Base-by-base conservation (phyloP, 2,888 invertebrate species). In the Leptopilina syphax region DNA sequence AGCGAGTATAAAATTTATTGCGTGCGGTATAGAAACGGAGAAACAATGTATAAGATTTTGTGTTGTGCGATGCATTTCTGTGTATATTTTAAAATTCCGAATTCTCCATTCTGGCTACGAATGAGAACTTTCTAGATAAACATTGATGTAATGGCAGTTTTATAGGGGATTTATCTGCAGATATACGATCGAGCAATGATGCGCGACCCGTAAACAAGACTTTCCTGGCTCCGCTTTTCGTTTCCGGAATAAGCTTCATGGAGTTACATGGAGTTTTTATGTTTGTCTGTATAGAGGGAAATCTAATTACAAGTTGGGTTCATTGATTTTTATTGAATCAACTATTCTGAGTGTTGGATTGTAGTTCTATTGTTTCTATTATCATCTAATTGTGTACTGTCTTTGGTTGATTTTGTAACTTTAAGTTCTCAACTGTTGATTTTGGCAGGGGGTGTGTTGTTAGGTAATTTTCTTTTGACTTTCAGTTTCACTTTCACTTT, bases 191-290 rank as follows among this genome's bases (percentile, higher is more conserved):
- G 85, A 77, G 85, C 90, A 90, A 90, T 89, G 90, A 90, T 84
- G 87, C 90, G 90, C 85, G 86, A 89, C 88, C 88, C 85, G 89
- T 90, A 90, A 90, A 90, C 90, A 90, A 87, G 88, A 83, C 83
- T 60, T 44, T 79, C 47, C 81, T 66, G 84, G 78, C 76, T 78
- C 60, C 65, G 66, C 76, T 76, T 76, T 57, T 63, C 68, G 41
- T 80, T 82, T 79, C 73, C 80, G 77, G 79, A 80, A 79, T 81
- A 83, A 87, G 83, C 83, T 84, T 85, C 81, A 81, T 80, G 79
- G 79, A 83, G 81, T 67, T 81, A 81, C 77, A 70, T 9, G 44
- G 76, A 83, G 83, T 88, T 87, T 44, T 85, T 73, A 73, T 73
- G 83, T 84, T 81, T 83, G 83, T 82, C 86, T 87, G 87, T 84